Percentiles rank a stretch among this genome's conserved stretches.
phyloP scores from a whole-genome alignment of 2,113 vertebrate genomes.

The Siniperca knerii region DNA sequence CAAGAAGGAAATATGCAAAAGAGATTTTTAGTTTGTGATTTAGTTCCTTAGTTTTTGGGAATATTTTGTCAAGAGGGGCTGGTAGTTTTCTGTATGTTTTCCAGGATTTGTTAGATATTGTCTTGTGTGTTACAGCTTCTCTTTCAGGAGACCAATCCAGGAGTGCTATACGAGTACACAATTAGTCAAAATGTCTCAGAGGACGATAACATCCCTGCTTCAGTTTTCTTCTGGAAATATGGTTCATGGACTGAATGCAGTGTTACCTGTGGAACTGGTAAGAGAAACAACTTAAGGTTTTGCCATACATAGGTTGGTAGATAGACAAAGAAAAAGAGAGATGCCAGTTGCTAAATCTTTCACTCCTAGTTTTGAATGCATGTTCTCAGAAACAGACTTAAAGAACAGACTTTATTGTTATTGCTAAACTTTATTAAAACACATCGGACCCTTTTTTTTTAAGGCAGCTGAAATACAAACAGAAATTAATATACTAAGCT shows the following conservation, averaged over 20 bases:
- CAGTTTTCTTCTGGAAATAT: constrained; percentile 90
- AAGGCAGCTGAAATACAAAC: not conserved
- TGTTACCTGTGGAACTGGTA: constrained; percentile 92
- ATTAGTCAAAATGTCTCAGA: constrained; percentile 81
- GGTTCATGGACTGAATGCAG: constrained; percentile 93
- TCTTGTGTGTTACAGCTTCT: constrained; percentile 86
- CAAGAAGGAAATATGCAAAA: not conserved
- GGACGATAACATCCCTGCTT: constrained; percentile 45
- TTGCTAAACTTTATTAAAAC: not conserved
- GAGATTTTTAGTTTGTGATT: not conserved
- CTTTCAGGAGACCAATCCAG: constrained; percentile 94
- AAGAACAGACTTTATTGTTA: not conserved
- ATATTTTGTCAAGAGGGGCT: not conserved
- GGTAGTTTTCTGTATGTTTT: not conserved
- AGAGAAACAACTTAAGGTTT: constrained; percentile 7
- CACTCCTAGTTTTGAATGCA: not conserved
- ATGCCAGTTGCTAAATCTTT: not conserved
- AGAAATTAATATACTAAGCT: not conserved
- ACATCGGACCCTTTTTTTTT: not conserved
- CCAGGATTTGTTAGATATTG: not conserved
- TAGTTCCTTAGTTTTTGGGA: not conserved
- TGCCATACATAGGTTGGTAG: not conserved
- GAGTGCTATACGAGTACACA: constrained; percentile 94
- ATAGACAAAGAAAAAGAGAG: not conserved
- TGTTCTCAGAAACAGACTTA: not conserved